phyloP scores from a whole-genome alignment of 2,888 invertebrate genomes.

The Heliconius cydno region DNA sequence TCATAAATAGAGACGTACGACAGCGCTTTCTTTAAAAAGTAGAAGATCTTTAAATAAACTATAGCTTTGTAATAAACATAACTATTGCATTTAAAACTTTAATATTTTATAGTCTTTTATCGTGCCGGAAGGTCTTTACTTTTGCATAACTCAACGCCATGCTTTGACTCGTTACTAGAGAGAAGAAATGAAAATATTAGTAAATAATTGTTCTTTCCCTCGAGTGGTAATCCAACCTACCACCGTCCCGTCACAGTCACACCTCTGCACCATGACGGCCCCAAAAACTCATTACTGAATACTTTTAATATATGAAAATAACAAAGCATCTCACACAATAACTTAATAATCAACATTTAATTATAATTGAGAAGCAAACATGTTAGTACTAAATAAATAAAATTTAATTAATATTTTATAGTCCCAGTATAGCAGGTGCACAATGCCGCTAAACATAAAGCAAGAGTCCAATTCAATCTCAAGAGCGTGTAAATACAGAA shows the following conservation, averaged over 20 bases:
- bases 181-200: too few species aligned
- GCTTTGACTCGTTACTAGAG: too few species aligned
- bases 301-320: neutral
- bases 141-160: too few species aligned
- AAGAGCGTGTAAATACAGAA: constrained; percentile 25
- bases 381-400: neutral
- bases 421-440: constrained; percentile 10
- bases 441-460: constrained; percentile 27
- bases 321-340: constrained; percentile 2
- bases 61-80: constrained; percentile 32
- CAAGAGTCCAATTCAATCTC: constrained; percentile 27
- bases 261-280: too few species aligned
- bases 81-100: neutral
- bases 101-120: neutral
- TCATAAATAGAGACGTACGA: constrained; percentile 78
- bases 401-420: constrained; percentile 24
- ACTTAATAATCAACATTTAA: neutral
- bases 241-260: too few species aligned
- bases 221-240: too few species aligned
- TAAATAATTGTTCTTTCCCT: too few species aligned
- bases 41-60: constrained; percentile 46
- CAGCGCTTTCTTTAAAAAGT: constrained; percentile 68
- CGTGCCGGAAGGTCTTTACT: neutral
- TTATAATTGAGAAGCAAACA: neutral
- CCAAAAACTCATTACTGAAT: too few species aligned